Evolutionary conservation across 2,113 vertebrate genomes (phyloP), one percentile per base, ranked within the genome.

Genomic region (Alectura lathami): DNA sequence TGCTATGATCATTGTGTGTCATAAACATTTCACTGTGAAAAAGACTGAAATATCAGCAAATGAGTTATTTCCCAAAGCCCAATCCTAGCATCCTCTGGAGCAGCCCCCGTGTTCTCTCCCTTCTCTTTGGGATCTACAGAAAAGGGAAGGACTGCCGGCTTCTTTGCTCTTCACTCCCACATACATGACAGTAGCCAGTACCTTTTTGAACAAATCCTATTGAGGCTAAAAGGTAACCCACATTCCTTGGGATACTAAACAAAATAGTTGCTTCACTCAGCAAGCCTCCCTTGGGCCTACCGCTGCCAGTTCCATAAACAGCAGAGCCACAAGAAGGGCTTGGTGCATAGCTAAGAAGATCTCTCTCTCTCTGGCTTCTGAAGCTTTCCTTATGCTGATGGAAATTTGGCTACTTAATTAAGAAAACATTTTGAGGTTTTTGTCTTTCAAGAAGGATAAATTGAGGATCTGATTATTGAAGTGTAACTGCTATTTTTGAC

Each of bases 401-500:
- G 21, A 80, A 79, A 88, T 80, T 40, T 34, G 4, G 7, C 42
- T 60, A 57, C 47, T 83, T 78, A 76, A 36, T 75, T 72, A 62
- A 74, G 34, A 85, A 79, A 62, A 79, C 40, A 53, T 38, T 40
- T 57, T 29, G 38, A 82, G 26, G 16, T 27, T 93, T 79, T 88
- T 13, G 22, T 69, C 83, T 66, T 85, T 62, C 57, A 36, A 80
- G 47, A n/a, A 11, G 11, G 18, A 43, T 36, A 91, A 83, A 63
- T 17, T 88, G 64, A 83, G 75, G 47, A 77, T 93, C 67, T 89
- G 67, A 67, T 77, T 87, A 73, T 30, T 83, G 68, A 89, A 93
- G 23, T 68, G 29, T 74, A 70, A 79, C 63, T 77, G 23, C n/a
- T 87, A 47, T 57, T 92, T 93, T 73, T 87, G 67, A 95, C 54